Base-by-base conservation (phyloP, 2,888 invertebrate species). In the Drosophila cognata region DNA sequence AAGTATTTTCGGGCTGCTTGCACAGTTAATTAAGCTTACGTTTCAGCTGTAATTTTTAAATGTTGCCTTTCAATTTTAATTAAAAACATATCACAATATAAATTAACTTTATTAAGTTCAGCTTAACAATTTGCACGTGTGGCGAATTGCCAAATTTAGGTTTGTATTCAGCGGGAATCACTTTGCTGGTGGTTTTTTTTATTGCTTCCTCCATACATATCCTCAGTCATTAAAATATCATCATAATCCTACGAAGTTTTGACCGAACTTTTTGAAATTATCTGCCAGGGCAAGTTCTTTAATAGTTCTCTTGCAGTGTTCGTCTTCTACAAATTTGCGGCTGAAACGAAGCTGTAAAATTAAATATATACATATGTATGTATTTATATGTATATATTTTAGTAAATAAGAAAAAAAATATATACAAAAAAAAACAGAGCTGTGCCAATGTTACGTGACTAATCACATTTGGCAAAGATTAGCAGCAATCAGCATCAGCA, bases 401-500 rank as follows among this genome's bases (percentile, higher is more conserved):
- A 58, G 46, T 35, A 63, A 52, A 55, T 28, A 55, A 41, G 10
- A 38, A 35, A 35, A 35, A 35, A 35, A 29, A 38, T 8, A 38
- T 3, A 18, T 18, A 18, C 21, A 25, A 36, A 53, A 46, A 13
- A 29, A 16, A 67, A 67, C 67, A 69, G 36, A 50, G 51, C 65
- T 69, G 72, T 76, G 82, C 82, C 82, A 79, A 90, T 76, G 88
- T 89, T 84, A 91, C 89, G 91, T 89, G 89, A 90, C 89, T 90
- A 91, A 91, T 90, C 90, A 82, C 89, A 90, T 87, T 90, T 89
- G 75, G 63, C 79, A 59, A 74, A 90, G 89, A 90, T 91, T 84
- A 90, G 77, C 88, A 79, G 80, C 88, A 87, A 86, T 90, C 87
- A 90, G 81, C 86, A 86, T 89, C 89, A 90, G 77, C 85, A 70